Evolutionary conservation across 2,797 vertebrate species (phyloP).

Genomic region (Notoglanidium macrostoma): DNA sequence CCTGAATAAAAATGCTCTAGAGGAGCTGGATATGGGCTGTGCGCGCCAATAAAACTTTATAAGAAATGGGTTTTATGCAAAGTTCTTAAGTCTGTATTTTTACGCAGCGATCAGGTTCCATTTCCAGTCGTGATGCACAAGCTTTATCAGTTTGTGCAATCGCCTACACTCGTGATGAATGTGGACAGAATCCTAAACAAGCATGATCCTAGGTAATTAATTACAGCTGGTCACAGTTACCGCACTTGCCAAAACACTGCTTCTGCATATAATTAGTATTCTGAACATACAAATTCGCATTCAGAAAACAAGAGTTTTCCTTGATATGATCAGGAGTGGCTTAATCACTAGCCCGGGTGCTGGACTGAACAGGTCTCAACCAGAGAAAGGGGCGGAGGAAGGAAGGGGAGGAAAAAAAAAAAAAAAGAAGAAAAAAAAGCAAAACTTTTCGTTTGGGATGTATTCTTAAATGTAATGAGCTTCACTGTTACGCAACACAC

Average conservation of each 20-base stretch:
- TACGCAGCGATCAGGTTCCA: not conserved
- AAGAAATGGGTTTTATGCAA: not conserved
- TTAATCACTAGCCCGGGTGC: not conserved
- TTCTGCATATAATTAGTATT: not conserved
- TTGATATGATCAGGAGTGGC: not conserved
- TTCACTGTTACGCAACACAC: not conserved
- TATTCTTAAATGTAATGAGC: not conserved
- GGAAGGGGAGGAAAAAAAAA: too few relatives aligned
- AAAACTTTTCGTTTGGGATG: not conserved
- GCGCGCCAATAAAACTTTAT: not conserved
- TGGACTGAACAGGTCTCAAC: not conserved
- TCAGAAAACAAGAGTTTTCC: not conserved
- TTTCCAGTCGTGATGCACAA: not conserved
- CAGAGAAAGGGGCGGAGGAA: not conserved
- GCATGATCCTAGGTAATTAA: not conserved
- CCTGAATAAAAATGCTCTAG: not conserved
- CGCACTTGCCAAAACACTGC: not conserved
- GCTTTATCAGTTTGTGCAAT: not conserved
- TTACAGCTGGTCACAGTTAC: not conserved
- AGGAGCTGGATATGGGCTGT: not conserved
- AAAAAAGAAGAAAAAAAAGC: not conserved
- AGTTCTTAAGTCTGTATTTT: not conserved
- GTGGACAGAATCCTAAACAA: not conserved
- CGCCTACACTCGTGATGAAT: not conserved
- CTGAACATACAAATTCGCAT: not conserved